A percentile compares a stretch with the other conserved stretches of the same genome.
Conservation (phyloP, 2,113 vertebrate genomes). For the Misgurnus anguillicaudatus region DNA sequence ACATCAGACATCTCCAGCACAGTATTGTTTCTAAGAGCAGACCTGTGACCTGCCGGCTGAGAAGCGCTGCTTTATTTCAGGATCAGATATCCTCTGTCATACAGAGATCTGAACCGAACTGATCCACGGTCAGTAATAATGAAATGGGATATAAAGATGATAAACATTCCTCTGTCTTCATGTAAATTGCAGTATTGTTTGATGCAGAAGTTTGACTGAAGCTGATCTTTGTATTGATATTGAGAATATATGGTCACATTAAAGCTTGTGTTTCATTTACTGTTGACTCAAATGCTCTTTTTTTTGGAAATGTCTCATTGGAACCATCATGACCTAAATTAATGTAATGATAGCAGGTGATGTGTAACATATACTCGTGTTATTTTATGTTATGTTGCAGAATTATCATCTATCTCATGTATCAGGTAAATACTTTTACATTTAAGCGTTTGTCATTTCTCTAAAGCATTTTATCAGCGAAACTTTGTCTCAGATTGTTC, state of each 20-base stretch:
- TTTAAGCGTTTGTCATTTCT: no score
- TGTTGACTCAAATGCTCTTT: conserved; percentile 61
- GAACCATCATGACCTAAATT: no score
- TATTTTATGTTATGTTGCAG: no score
- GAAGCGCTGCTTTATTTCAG: background rate
- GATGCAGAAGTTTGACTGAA: conserved; percentile 57
- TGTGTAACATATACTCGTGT: no score
- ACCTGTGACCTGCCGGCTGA: background rate
- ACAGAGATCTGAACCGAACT: conserved; percentile 16
- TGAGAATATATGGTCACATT: conserved; percentile 72
- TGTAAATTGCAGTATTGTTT: background rate
- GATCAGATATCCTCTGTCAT: conserved; percentile 36
- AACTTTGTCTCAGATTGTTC: no score
- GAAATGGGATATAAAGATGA: conserved; percentile 38
- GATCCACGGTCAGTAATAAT: conserved; percentile 31
- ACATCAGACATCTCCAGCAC: no score
- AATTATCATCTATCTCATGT: background rate
- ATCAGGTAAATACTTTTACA: background rate
- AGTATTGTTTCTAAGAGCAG: no score
- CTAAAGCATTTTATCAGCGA: no score
- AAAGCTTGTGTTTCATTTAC: conserved; percentile 76
- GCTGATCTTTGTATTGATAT: conserved; percentile 73
- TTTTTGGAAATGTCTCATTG: background rate
- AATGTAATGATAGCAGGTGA: no score
- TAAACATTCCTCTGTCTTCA: conserved; percentile 45